phyloP scores from a whole-genome alignment of 2,113 vertebrate species.

The Trematocara unimaculatum region DNA sequence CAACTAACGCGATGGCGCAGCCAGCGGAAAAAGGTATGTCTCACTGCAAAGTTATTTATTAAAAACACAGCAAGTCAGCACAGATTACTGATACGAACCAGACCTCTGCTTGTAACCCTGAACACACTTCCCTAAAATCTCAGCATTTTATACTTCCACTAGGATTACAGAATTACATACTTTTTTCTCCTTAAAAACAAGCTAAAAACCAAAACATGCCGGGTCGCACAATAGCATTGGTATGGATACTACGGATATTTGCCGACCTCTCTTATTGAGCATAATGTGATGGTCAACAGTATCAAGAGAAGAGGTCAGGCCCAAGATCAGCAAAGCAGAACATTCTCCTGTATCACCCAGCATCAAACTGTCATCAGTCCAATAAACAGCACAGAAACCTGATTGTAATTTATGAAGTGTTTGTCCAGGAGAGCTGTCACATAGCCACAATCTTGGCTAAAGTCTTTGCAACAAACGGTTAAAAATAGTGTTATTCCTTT shows the following conservation, averaged over 20 bases:
- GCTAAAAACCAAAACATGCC: too few relatives aligned
- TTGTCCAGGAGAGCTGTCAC: neutral
- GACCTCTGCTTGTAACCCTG: neutral
- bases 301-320: neutral
- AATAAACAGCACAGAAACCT: neutral
- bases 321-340: neutral
- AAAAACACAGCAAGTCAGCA: neutral
- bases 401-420: neutral
- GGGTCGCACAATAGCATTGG: neutral
- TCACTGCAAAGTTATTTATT: neutral
- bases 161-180: fast-evolving
- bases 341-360: neutral
- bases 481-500: neutral
- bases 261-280: neutral
- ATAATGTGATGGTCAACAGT: neutral
- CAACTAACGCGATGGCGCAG: constrained; percentile 18
- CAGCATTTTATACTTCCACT: neutral
- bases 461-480: neutral
- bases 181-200: neutral
- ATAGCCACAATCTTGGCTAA: neutral
- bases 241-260: neutral
- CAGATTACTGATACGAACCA: neutral
- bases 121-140: neutral
- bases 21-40: constrained; percentile 59
- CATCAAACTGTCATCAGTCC: neutral